These are phyloP conservation scores for Sarcophaga variegata DNA, from an alignment of 2,888 invertebrate species.

Conservation along the genomic window DNA sequence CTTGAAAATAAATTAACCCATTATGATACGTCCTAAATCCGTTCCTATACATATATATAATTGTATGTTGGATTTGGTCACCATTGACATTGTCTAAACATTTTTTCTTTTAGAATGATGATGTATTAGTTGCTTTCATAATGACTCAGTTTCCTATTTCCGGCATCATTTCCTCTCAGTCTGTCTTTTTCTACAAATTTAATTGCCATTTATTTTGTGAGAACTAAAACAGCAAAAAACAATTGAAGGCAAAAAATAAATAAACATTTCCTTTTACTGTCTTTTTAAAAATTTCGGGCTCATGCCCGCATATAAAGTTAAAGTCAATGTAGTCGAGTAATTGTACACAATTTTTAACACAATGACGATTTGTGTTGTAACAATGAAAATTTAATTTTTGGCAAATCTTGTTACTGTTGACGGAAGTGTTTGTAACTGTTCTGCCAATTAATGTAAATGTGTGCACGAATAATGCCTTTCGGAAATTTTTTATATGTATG, in stretches of 20 bases:
- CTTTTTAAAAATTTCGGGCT: constrained; percentile 3
- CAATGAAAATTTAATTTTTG: constrained; percentile 8
- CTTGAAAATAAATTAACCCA: too few relatives aligned
- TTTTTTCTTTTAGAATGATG: background rate
- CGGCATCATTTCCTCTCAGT: constrained; percentile 39
- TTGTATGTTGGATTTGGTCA: background rate
- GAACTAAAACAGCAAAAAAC: background rate
- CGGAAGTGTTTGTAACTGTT: background rate
- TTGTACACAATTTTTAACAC: constrained; percentile 2
- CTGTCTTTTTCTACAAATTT: background rate
- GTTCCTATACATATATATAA: background rate
- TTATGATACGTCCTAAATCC: background rate
- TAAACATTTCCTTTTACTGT: background rate
- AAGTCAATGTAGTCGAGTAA: too few relatives aligned
- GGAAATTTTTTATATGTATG: too few relatives aligned
- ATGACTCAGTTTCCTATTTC: constrained; percentile 45
- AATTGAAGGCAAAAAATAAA: background rate
- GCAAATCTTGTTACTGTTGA: background rate
- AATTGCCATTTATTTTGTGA: too few relatives aligned
- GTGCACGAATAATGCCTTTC: too few relatives aligned
- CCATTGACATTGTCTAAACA: too few relatives aligned
- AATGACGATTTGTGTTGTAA: background rate
- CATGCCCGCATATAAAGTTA: background rate
- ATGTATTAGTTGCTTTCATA: constrained; percentile 26
- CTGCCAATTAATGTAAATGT: too few relatives aligned